Percentiles rank a stretch among this genome's conserved stretches.
Conservation (phyloP, 2,888 invertebrate genomes). For the Tetranychus piercei region DNA sequence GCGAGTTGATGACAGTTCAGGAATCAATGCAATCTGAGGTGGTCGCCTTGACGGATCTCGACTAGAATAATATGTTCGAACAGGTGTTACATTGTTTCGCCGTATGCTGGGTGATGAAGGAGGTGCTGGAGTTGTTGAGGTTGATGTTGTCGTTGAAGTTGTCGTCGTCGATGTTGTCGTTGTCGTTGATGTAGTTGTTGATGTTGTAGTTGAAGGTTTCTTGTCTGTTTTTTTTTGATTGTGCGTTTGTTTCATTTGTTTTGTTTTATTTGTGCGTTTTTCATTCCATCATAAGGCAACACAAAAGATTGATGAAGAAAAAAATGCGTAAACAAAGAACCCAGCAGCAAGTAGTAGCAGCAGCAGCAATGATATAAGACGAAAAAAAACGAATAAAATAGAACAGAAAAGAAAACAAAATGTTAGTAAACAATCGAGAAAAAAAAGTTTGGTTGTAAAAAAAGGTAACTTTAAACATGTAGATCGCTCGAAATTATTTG, state of each 20-base stretch:
- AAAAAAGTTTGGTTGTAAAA: too few relatives aligned
- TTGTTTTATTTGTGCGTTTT: too few relatives aligned
- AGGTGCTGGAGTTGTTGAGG: constrained; percentile 21
- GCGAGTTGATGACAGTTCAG: background rate
- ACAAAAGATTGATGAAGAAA: too few relatives aligned
- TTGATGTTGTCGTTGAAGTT: constrained; percentile 26
- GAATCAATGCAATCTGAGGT: constrained; percentile 9
- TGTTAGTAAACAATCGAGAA: background rate
- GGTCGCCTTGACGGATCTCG: constrained; percentile 7
- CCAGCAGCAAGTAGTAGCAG: background rate
- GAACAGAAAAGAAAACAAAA: background rate
- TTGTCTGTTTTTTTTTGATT: background rate
- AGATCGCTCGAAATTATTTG: too few relatives aligned
- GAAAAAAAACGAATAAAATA: background rate
- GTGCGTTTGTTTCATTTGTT: too few relatives aligned
- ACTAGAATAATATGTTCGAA: constrained; percentile 8
- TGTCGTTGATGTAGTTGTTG: constrained; percentile 23
- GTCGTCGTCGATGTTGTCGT: constrained; percentile 28
- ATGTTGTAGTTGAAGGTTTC: constrained; percentile 6
- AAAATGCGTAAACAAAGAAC: background rate
- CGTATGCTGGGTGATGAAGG: background rate
- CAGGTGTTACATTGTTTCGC: constrained; percentile 2
- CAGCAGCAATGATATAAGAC: background rate
- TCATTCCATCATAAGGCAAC: too few relatives aligned
- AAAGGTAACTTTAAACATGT: too few relatives aligned